Percentiles rank a stretch among this genome's conserved stretches.
Evolutionary conservation across 1,140 invertebrate species (phyloP).

Genomic region (silkworm (Bombyx mori)): ASM3026992v2 NC_085116.1:5108001-5108500

Average conservation of each 20-base stretch:
- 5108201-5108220: conserved; percentile 10
- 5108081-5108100: too few relatives aligned
- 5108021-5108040: too few relatives aligned
- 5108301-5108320: background rate
- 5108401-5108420: conserved; percentile 33
- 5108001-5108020: too few relatives aligned
- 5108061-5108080: too few relatives aligned
- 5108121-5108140: too few relatives aligned
- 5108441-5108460: conserved; percentile 31
- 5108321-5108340: background rate
- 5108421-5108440: conserved; percentile 37
- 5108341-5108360: conserved; percentile 7
- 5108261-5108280: background rate
- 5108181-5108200: conserved; percentile 1
- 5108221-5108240: conserved; percentile 8
- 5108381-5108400: conserved; percentile 44
- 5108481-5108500: conserved; percentile 20
- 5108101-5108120: too few relatives aligned
- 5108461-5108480: conserved; percentile 22
- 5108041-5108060: too few relatives aligned
- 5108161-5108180: too few relatives aligned
- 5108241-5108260: conserved; percentile 9
- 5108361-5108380: conserved; percentile 24
- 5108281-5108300: background rate
- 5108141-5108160: too few relatives aligned